A percentile compares a stretch with the other conserved stretches of the same genome.
These are phyloP conservation scores for Stenodera caucasica DNA, from an alignment of 2,888 invertebrate genomes.

Conservation along the genomic window DNA sequence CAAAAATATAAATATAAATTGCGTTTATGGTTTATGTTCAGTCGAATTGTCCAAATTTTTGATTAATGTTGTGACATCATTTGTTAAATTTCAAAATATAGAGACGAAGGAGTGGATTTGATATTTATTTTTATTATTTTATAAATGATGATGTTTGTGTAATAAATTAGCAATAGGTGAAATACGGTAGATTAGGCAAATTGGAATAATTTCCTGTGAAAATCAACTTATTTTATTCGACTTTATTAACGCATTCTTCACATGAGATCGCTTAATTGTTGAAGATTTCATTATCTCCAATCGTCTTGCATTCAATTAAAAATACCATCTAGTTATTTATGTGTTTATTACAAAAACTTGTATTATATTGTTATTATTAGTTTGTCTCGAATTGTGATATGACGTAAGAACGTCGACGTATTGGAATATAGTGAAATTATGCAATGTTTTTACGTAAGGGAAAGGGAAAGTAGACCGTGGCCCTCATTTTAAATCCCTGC, in stretches of 20 bases:
- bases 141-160: too few relatives aligned
- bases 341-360: not conserved
- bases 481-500: slow-evolving; percentile 50
- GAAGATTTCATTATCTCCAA: not conserved
- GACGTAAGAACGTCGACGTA: slow-evolving; percentile 17
- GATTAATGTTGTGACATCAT: too few relatives aligned
- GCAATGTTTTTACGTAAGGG: slow-evolving; percentile 49
- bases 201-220: not conserved
- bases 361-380: not conserved
- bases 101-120: too few relatives aligned
- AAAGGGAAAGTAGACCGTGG: slow-evolving; percentile 54
- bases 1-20: not conserved
- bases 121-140: too few relatives aligned
- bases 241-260: not conserved
- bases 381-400: slow-evolving; percentile 1
- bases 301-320: slow-evolving; percentile 1
- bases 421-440: slow-evolving; percentile 37
- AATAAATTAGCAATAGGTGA: not conserved
- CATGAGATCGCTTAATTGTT: slow-evolving; percentile 12
- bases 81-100: too few relatives aligned
- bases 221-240: not conserved
- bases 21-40: not conserved
- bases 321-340: not conserved
- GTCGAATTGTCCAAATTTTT: not conserved
- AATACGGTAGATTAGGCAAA: not conserved